A percentile compares a stretch with the other conserved stretches of the same genome.
Evolutionary conservation across 1,140 invertebrate species (phyloP).

Genomic region (Zeugodacus cucurbitae): DNA sequence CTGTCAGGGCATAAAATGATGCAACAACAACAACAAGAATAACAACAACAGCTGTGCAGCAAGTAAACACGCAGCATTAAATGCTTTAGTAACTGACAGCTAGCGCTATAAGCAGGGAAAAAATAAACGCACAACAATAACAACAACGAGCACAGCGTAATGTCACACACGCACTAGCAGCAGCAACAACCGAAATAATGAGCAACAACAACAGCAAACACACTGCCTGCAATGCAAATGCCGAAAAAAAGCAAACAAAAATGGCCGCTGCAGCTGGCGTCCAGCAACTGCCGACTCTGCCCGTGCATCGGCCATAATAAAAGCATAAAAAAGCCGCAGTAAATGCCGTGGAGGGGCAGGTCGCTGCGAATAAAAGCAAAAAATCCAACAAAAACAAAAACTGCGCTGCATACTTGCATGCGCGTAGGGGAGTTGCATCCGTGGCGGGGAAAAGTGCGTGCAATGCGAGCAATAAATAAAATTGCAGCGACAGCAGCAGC

Average conservation of each 20-base stretch:
- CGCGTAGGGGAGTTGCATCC: neutral
- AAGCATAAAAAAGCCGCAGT: constrained; percentile 27
- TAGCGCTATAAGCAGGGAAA: neutral
- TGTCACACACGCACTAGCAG: neutral
- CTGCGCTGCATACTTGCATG: neutral
- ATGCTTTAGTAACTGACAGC: constrained; percentile 30
- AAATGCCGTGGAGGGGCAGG: neutral
- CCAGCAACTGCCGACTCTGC: neutral
- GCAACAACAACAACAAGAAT: neutral
- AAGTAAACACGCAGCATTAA: constrained; percentile 10
- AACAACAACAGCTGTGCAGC: neutral
- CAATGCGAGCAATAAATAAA: constrained; percentile 36
- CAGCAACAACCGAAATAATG: neutral
- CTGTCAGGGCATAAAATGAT: neutral
- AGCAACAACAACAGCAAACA: neutral
- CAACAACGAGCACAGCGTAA: neutral
- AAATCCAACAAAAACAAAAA: neutral
- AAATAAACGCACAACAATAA: neutral
- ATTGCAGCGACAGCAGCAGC: constrained; percentile 4
- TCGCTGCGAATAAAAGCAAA: neutral
- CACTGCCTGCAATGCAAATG: neutral
- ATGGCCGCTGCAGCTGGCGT: neutral
- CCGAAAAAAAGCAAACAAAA: constrained; percentile 6
- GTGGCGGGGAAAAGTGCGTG: constrained; percentile 25
- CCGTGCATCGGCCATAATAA: neutral